phyloP scores from a whole-genome alignment of 2,113 vertebrate species.

The Triplophysa siluroides region DNA sequence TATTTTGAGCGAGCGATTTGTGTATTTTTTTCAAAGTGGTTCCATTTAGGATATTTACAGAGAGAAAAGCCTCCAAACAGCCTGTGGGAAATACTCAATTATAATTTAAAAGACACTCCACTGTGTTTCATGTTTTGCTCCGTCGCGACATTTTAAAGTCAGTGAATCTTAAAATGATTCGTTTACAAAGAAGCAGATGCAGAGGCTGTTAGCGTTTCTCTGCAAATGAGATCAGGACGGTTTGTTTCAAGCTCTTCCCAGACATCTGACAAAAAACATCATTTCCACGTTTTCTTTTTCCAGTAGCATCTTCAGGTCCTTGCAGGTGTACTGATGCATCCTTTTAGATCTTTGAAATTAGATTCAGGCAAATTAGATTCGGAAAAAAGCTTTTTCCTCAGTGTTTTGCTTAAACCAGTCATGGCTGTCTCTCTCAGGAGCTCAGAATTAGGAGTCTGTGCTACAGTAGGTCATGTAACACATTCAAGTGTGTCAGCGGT shows the following conservation, averaged over 20 bases:
- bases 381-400: too few relatives aligned
- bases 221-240: constrained; percentile 2
- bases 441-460: neutral
- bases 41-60: constrained; percentile 17
- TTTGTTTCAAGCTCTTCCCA: neutral
- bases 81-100: constrained; percentile 31
- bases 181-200: neutral
- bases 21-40: constrained; percentile 11
- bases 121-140: constrained; percentile 20
- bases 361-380: neutral
- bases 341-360: neutral
- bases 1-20: constrained; percentile 3
- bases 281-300: neutral
- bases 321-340: neutral
- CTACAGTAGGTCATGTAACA: constrained; percentile 7
- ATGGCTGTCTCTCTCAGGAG: neutral
- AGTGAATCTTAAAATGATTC: constrained; percentile 23
- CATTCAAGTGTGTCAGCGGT: neutral
- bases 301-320: neutral
- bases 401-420: neutral
- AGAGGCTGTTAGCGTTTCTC: neutral
- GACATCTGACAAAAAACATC: neutral
- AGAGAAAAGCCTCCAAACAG: constrained; percentile 26
- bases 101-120: constrained; percentile 24
- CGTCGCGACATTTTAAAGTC: constrained; percentile 8